Conservation (phyloP, 2,888 invertebrate genomes). For the Eupsilia transversa region DNA sequence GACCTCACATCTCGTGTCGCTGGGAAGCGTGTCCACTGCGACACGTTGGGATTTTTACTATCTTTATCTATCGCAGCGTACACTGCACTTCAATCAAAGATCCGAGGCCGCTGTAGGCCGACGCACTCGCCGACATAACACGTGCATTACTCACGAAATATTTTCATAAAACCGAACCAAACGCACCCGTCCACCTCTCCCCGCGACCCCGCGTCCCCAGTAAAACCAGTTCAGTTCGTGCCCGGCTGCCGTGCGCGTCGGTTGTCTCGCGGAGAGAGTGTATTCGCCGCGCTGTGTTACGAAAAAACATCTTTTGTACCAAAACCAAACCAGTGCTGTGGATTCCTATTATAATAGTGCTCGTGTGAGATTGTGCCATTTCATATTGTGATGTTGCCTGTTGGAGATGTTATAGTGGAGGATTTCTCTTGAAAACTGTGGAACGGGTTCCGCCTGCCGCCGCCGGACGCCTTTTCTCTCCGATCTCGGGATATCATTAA, state of each 20-base stretch:
- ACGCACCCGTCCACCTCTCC: constrained; percentile 84
- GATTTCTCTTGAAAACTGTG: constrained; percentile 87
- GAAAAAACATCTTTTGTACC: constrained; percentile 86
- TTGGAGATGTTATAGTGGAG: constrained; percentile 85
- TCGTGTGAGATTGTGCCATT: constrained; percentile 88
- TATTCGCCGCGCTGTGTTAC: constrained; percentile 85
- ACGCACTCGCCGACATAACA: constrained; percentile 89
- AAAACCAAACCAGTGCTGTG: constrained; percentile 88
- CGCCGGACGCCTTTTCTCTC: constrained; percentile 88
- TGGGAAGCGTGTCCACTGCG: constrained; percentile 68
- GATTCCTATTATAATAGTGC: constrained; percentile 84
- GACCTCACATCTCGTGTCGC: constrained; percentile 71
- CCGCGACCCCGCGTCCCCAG: constrained; percentile 77
- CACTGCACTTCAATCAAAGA: constrained; percentile 87
- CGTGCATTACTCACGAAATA: constrained; percentile 91
- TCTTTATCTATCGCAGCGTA: constrained; percentile 77
- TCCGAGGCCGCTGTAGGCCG: constrained; percentile 88
- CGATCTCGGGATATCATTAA: constrained; percentile 90
- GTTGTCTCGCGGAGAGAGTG: constrained; percentile 73
- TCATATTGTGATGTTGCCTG: constrained; percentile 86
- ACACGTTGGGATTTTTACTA: constrained; percentile 75
- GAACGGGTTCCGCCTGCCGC: constrained; percentile 85
- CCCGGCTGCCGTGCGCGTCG: constrained; percentile 89
- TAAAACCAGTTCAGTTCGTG: constrained; percentile 89
- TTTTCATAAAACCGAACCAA: constrained; percentile 90